Evolutionary conservation across 2,113 vertebrate genomes (phyloP).

Genomic region (Cricetomys ansorgei): DNA sequence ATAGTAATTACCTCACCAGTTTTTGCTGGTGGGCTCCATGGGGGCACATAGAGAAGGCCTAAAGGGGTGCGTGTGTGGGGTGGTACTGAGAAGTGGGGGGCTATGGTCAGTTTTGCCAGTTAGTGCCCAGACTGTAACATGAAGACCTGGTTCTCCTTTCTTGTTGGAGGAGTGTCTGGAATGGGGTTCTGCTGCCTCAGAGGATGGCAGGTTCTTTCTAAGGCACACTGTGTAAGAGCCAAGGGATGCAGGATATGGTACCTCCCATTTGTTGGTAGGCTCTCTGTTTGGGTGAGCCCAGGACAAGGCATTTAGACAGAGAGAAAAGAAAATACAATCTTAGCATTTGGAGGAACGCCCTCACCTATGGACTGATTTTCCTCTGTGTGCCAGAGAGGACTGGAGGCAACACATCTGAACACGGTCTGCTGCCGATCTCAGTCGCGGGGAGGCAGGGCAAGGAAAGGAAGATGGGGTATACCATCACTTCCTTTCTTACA

Average conservation of each 20-base stretch:
- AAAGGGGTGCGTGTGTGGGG: background rate
- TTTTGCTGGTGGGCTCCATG: background rate
- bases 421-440: background rate
- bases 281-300: background rate
- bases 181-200: background rate
- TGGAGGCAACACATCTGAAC: accelerated
- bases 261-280: background rate
- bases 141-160: background rate
- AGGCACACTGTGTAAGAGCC: too few species aligned
- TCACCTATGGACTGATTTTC: background rate
- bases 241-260: background rate
- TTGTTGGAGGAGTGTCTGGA: background rate
- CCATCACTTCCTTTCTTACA: background rate
- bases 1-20: accelerated
- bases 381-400: background rate
- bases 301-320: background rate
- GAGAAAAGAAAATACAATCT: background rate
- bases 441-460: background rate
- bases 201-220: background rate
- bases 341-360: background rate
- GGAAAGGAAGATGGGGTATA: accelerated
- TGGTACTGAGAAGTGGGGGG: too few species aligned
- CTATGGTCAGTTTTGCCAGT: background rate
- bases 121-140: background rate
- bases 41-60: background rate